Percentiles rank a stretch among this genome's conserved stretches.
Evolutionary conservation across 2,113 vertebrate species (phyloP).

Genomic region (Tursiops truncatus): DNA sequence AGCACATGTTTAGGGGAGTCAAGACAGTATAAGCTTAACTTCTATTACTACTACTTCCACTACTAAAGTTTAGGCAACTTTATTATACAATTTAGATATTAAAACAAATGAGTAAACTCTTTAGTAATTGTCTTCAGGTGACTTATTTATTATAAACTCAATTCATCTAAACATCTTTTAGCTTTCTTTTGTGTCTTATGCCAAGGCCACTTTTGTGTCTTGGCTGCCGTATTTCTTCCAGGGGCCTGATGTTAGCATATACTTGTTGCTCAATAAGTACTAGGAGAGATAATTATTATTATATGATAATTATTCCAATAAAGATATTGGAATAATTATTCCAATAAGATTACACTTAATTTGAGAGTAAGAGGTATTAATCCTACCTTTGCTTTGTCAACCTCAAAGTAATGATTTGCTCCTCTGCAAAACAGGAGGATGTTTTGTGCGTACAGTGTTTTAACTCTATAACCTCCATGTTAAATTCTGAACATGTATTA

Average conservation of each 20-base stretch:
- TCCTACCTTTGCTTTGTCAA: background rate
- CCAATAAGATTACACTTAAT: background rate
- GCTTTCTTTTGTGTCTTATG: background rate
- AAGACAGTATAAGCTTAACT: background rate
- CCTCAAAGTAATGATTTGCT: background rate
- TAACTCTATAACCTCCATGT: background rate
- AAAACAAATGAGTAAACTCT: background rate
- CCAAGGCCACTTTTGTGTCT: background rate
- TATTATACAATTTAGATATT: background rate
- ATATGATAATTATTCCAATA: too few relatives aligned
- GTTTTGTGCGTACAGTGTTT: background rate
- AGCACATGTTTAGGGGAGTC: background rate
- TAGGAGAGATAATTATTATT: background rate
- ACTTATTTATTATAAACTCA: background rate
- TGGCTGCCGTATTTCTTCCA: background rate
- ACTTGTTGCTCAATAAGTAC: background rate
- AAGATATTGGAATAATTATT: background rate
- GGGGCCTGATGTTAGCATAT: background rate
- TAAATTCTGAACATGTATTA: background rate
- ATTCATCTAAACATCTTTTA: background rate
- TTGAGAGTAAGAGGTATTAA: conserved; percentile 3
- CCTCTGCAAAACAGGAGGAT: background rate
- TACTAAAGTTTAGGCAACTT: background rate
- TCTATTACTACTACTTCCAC: background rate
- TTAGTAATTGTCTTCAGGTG: background rate